phyloP scores from a whole-genome alignment of 2,888 invertebrate genomes.

The Nezara viridula region DNA sequence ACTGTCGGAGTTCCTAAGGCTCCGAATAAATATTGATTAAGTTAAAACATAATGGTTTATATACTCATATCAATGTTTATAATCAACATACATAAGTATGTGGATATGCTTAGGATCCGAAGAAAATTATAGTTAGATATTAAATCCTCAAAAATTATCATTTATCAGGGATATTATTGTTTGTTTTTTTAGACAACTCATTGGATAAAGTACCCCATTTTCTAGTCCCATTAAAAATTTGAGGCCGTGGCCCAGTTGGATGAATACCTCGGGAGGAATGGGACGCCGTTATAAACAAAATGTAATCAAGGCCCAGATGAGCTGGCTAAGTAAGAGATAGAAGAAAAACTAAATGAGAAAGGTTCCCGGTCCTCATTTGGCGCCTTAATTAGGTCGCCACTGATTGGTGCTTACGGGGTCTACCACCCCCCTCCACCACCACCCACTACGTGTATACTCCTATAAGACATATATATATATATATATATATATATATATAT shows the following conservation, averaged over 20 bases:
- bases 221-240: background rate
- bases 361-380: conserved; percentile 11
- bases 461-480: background rate
- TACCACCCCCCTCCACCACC: background rate
- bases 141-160: too few species aligned
- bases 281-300: conserved; percentile 28
- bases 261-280: conserved; percentile 5
- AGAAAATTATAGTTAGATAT: too few species aligned
- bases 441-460: background rate
- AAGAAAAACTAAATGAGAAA: conserved; percentile 51
- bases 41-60: too few species aligned
- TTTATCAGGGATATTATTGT: background rate
- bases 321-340: conserved; percentile 16
- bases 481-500: too few species aligned
- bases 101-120: too few species aligned
- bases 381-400: conserved; percentile 38
- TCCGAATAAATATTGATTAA: too few species aligned
- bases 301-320: conserved; percentile 24
- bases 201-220: background rate
- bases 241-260: background rate
- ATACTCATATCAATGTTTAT: too few species aligned
- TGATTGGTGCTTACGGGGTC: conserved; percentile 38
- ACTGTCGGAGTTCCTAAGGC: too few species aligned
- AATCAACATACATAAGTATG: too few species aligned
- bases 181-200: background rate